Percentiles rank a stretch among this genome's conserved stretches.
These are phyloP conservation scores for Xanthorhoe designata DNA, from an alignment of 2,888 invertebrate species.

Conservation along the genomic window DNA sequence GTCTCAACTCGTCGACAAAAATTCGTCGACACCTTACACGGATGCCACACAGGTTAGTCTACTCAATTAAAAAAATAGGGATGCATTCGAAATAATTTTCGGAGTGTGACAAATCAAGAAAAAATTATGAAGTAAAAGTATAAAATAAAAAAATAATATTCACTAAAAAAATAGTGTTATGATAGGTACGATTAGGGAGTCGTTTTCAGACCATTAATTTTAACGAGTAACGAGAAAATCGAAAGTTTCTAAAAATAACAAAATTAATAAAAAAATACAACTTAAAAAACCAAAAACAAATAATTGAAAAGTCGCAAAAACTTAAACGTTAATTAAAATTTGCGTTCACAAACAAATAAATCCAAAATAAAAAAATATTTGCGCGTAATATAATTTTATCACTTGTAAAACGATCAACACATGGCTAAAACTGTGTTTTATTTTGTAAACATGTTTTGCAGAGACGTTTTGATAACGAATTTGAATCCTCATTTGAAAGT, in stretches of 20 bases:
- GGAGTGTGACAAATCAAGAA: not conserved
- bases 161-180: no score
- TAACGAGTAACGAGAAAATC: no score
- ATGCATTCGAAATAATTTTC: not conserved
- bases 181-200: no score
- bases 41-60: constrained; percentile 98
- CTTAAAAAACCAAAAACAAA: not conserved
- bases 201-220: no score
- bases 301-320: not conserved
- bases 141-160: no score
- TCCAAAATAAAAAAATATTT: constrained; percentile 32
- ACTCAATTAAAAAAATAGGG: constrained; percentile 5
- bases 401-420: constrained; percentile 57
- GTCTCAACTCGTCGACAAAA: constrained; percentile 95
- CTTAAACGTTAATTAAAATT: not conserved
- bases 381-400: constrained; percentile 63
- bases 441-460: constrained; percentile 60
- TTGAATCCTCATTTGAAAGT: constrained; percentile 30
- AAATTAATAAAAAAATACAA: not conserved
- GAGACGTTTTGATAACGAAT: constrained; percentile 43
- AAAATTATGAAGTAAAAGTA: not conserved
- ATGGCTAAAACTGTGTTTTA: constrained; percentile 54
- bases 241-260: no score
- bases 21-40: constrained; percentile 97
- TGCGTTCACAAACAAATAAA: constrained; percentile 15